Evolutionary conservation across 2,888 invertebrate genomes (phyloP).

Genomic region (Oligia latruncula): DNA sequence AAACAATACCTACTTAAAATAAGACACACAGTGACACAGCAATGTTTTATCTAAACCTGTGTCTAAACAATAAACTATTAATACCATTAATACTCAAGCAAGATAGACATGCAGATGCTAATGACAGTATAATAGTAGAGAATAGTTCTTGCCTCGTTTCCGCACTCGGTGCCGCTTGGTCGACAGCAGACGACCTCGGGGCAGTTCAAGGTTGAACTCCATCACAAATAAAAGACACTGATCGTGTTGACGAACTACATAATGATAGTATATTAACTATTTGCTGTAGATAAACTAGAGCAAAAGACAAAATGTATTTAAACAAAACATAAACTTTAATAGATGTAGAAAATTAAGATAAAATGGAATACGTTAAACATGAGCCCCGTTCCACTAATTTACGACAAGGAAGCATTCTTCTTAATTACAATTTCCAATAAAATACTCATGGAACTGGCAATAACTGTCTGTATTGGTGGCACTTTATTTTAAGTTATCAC

Average conservation of each 20-base stretch:
- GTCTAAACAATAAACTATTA: constrained; percentile 31
- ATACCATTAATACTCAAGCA: constrained; percentile 40
- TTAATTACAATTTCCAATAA: constrained; percentile 42
- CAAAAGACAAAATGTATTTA: neutral
- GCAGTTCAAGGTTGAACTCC: constrained; percentile 62
- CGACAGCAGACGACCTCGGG: constrained; percentile 54
- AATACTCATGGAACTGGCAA: constrained; percentile 37
- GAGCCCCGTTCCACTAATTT: constrained; percentile 29
- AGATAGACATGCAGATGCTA: constrained; percentile 46
- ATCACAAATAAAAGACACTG: constrained; percentile 50
- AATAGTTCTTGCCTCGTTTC: constrained; percentile 56
- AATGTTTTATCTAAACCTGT: constrained; percentile 10
- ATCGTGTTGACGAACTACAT: constrained; percentile 38
- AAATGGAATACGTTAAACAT: constrained; percentile 16
- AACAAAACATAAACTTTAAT: neutral
- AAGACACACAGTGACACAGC: neutral
- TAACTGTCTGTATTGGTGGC: constrained; percentile 42
- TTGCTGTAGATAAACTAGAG: constrained; percentile 21
- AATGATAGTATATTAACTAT: constrained; percentile 1
- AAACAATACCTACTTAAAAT: neutral
- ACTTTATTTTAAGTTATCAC: constrained; percentile 57
- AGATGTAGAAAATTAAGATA: neutral
- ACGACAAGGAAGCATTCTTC: constrained; percentile 25
- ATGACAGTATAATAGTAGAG: constrained; percentile 50
- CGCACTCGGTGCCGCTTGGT: constrained; percentile 55